phyloP scores from a whole-genome alignment of 2,888 invertebrate genomes.

The Axea sp. region DNA sequence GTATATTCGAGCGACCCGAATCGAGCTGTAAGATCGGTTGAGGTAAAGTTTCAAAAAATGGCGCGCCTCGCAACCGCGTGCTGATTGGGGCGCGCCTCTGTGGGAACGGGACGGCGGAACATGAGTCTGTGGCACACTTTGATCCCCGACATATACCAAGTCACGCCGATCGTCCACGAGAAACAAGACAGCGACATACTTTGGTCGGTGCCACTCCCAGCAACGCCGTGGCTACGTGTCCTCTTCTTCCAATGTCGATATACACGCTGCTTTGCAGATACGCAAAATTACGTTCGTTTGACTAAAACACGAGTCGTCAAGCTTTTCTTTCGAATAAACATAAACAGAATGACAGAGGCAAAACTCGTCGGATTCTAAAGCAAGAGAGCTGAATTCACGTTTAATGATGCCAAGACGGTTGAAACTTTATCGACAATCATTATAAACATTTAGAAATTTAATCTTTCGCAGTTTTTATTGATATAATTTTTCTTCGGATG shows the following conservation, averaged over 20 bases:
- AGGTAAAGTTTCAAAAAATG: conserved; percentile 49
- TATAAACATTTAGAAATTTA: no score
- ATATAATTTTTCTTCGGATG: no score
- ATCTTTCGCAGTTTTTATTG: no score
- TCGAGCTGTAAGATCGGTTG: conserved; percentile 40
- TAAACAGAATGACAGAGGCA: conserved; percentile 6
- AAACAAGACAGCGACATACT: conserved; percentile 59
- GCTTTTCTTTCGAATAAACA: conserved; percentile 23
- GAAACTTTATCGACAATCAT: no score
- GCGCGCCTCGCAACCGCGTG: conserved; percentile 42
- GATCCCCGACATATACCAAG: conserved; percentile 51
- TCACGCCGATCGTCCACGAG: conserved; percentile 54
- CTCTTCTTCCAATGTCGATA: conserved; percentile 44
- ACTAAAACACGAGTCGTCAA: conserved; percentile 29
- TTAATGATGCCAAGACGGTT: neutral
- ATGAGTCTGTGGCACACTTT: conserved; percentile 60
- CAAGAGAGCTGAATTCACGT: neutral
- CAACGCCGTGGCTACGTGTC: conserved; percentile 40
- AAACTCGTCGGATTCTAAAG: neutral
- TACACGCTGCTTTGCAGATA: conserved; percentile 11
- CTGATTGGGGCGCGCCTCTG: conserved; percentile 44
- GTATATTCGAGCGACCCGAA: conserved; percentile 48
- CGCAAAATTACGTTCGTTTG: conserved; percentile 40
- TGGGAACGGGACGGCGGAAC: conserved; percentile 49
- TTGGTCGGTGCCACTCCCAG: conserved; percentile 56